A percentile compares a stretch with the other conserved stretches of the same genome.
Evolutionary conservation across 2,888 invertebrate species (phyloP).

Genomic region (Callyntrura sp.): DNA sequence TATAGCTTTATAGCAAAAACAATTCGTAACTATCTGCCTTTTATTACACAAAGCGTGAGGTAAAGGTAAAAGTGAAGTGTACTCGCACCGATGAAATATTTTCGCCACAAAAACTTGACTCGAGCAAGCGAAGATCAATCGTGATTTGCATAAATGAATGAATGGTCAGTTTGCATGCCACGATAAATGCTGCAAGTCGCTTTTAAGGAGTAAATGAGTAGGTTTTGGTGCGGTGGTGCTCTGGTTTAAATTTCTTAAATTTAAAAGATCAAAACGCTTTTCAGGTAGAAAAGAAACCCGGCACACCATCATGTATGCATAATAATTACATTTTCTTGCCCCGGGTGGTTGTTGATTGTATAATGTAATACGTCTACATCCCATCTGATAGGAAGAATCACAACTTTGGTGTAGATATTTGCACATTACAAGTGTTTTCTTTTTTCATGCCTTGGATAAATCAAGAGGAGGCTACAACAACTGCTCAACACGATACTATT

Average conservation of each 20-base stretch:
- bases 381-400: slow-evolving; percentile 58
- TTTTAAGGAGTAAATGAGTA: not conserved
- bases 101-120: slow-evolving; percentile 64
- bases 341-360: slow-evolving; percentile 64
- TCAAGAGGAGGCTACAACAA: slow-evolving; percentile 58
- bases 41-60: not conserved
- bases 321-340: slow-evolving; percentile 58
- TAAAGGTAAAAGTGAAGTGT: no score
- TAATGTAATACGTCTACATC: slow-evolving; percentile 41
- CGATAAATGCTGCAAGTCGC: slow-evolving; percentile 29
- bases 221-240: slow-evolving; percentile 34
- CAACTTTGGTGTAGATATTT: slow-evolving; percentile 67
- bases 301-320: slow-evolving; percentile 63
- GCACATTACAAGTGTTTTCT: slow-evolving; percentile 68
- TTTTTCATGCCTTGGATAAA: slow-evolving; percentile 68
- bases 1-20: no score
- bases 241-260: slow-evolving; percentile 72
- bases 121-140: slow-evolving; percentile 68
- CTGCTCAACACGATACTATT: slow-evolving; percentile 33
- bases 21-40: no score
- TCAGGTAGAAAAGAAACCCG: slow-evolving; percentile 32
- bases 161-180: slow-evolving; percentile 45
- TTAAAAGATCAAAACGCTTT: slow-evolving; percentile 68
- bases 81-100: slow-evolving; percentile 65
- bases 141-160: slow-evolving; percentile 76